A percentile compares a stretch with the other conserved stretches of the same genome.
phyloP scores from a whole-genome alignment of 2,113 vertebrate species.

The Symphodus melops region DNA sequence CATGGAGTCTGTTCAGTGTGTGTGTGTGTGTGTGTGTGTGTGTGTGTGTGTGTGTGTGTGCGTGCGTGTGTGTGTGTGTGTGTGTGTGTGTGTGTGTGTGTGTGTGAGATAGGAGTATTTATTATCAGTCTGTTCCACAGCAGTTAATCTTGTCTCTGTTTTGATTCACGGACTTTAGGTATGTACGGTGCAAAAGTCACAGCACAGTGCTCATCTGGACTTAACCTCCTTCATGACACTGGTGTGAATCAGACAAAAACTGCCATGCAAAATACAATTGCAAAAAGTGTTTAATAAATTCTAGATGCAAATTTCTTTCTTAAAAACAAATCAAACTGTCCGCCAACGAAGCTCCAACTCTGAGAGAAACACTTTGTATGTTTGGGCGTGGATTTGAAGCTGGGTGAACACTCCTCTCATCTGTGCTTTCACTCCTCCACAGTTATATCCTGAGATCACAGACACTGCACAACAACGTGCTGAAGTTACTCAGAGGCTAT shows the following conservation, averaged over 20 bases:
- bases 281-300: not conserved
- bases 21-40: not conserved
- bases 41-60: too few relatives aligned
- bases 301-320: not conserved
- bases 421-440: constrained; percentile 5
- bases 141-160: not conserved
- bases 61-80: too few relatives aligned
- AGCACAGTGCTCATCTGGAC: too few relatives aligned
- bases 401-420: too few relatives aligned
- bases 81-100: too few relatives aligned
- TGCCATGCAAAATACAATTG: not conserved
- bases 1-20: constrained; percentile 5
- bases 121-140: constrained; percentile 3
- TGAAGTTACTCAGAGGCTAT: not conserved
- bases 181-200: not conserved
- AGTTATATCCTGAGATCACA: not conserved
- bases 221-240: not conserved
- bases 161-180: not conserved
- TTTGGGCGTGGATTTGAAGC: too few relatives aligned
- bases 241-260: not conserved
- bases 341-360: not conserved
- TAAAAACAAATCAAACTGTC: not conserved
- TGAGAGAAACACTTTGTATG: not conserved
- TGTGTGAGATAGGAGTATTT: too few relatives aligned
- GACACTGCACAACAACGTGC: not conserved